Percentiles rank a stretch among this genome's conserved stretches.
Conservation (phyloP, 1,140 invertebrate species). For the Drosophila watanabei region DNA sequence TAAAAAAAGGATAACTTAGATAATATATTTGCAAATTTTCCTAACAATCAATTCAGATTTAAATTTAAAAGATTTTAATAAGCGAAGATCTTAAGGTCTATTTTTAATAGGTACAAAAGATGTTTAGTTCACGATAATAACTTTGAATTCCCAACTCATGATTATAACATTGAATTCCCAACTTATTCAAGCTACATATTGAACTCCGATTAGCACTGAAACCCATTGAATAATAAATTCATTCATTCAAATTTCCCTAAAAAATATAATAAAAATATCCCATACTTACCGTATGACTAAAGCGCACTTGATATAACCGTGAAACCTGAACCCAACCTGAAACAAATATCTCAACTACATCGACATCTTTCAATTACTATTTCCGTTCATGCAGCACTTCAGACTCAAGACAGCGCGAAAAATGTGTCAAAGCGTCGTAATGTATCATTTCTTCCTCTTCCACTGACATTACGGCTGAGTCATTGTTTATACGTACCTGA, state of each 20-base stretch:
- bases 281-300: neutral
- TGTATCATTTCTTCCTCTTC: conserved; percentile 22
- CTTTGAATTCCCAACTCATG: no score
- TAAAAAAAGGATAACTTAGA: no score
- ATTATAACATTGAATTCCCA: no score
- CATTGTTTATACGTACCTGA: conserved; percentile 21
- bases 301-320: neutral
- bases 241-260: neutral
- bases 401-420: conserved; percentile 36
- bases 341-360: conserved; percentile 36
- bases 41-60: no score
- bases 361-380: conserved; percentile 68
- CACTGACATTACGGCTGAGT: conserved; percentile 14
- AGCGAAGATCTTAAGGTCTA: no score
- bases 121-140: no score
- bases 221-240: neutral
- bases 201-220: neutral
- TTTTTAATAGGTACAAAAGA: no score
- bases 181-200: neutral
- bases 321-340: conserved; percentile 16
- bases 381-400: conserved; percentile 63
- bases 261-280: neutral
- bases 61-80: neutral
- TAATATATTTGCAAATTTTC: no score
- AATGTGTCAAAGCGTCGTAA: conserved; percentile 36